phyloP scores from a whole-genome alignment of 2,888 invertebrate genomes.

The Arge pagana region DNA sequence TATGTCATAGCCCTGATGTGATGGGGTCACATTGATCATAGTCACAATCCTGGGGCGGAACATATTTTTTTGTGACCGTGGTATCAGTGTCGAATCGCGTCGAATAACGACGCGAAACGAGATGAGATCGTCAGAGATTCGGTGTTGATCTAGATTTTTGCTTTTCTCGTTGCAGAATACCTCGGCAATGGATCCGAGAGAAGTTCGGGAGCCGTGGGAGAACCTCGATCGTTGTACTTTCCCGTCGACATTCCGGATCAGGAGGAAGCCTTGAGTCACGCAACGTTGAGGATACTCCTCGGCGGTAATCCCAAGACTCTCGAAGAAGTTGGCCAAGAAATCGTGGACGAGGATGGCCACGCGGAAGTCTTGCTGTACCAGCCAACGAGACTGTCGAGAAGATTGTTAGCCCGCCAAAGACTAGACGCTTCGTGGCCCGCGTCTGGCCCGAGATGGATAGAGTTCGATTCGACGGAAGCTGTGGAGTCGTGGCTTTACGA shows the following conservation, averaged over 20 bases:
- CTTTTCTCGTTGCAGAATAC: slow-evolving; percentile 40
- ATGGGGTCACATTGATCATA: no score
- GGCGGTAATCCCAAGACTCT: slow-evolving; percentile 32
- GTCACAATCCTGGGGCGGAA: no score
- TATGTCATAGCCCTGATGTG: no score
- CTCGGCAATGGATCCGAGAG: slow-evolving; percentile 32
- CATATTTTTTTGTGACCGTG: no score
- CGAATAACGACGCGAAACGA: no score
- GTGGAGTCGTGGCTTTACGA: slow-evolving; percentile 59
- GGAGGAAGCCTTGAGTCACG: slow-evolving; percentile 55
- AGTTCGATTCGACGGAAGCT: slow-evolving; percentile 65
- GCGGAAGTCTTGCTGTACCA: slow-evolving; percentile 41
- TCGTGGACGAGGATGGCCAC: slow-evolving; percentile 23
- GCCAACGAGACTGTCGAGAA: slow-evolving; percentile 35
- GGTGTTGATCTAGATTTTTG: slow-evolving; percentile 17
- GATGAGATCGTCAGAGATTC: slow-evolving; percentile 29
- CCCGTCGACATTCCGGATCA: slow-evolving; percentile 37
- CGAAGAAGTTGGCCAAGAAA: background rate
- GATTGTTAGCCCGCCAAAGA: slow-evolving; percentile 51
- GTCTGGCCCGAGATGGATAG: slow-evolving; percentile 63
- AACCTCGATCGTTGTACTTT: slow-evolving; percentile 37
- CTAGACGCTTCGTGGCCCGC: slow-evolving; percentile 49
- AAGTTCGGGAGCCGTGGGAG: background rate
- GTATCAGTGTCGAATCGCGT: no score
- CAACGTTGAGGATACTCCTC: slow-evolving; percentile 58